Evolutionary conservation across 2,888 invertebrate genomes (phyloP), one percentile per base, ranked within the genome.

Genomic region (Lasioglossum oenotherae): DNA sequence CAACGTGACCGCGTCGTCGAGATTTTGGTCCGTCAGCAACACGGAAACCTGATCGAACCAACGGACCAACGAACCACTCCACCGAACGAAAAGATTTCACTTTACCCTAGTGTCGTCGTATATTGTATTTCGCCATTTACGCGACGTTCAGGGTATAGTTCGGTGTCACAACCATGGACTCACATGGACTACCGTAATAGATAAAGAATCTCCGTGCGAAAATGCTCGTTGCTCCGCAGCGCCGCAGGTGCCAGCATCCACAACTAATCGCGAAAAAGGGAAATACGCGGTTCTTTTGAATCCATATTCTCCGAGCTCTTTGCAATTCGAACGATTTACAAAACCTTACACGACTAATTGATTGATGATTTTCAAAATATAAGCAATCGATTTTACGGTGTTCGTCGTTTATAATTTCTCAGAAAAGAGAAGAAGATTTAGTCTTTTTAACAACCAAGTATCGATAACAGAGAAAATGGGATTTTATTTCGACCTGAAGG

Each of bases 41-140:
- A 80, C 86, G 60, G 78, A 73, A 80, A 74, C 35, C 57, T 78
- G 76, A 77, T 79, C 79, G 84, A 80, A 84, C 85, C 83, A 87
- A 90, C 79, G 77, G 80, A 86, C 85, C 85, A 53, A 53, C 87
- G 76, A 87, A 83, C 81, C 85, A 88, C 90, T 89, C 88, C 86
- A 76, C 73, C 85, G 85, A 88, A 82, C 87, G 80, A 86, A 78
- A 83, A 84, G 78, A 85, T 90, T 87, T 89, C 86, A 81, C 90
- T 88, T 91, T 90, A 81, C 84, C 82, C 87, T 89, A 89, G 81
- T 90, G 86, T 87, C 81, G 90, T 89, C 89, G 89, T 88, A 91
- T 92, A 91, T 69, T 69, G 69, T 92, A 90, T 91, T 89, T 92
- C 92, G 92, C 93, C 93, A 93, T 93, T 93, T 92, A 92, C 91